These are phyloP conservation scores for Lepus townsendii DNA, from an alignment of 2,797 vertebrate genomes.

Conservation along the genomic window DNA sequence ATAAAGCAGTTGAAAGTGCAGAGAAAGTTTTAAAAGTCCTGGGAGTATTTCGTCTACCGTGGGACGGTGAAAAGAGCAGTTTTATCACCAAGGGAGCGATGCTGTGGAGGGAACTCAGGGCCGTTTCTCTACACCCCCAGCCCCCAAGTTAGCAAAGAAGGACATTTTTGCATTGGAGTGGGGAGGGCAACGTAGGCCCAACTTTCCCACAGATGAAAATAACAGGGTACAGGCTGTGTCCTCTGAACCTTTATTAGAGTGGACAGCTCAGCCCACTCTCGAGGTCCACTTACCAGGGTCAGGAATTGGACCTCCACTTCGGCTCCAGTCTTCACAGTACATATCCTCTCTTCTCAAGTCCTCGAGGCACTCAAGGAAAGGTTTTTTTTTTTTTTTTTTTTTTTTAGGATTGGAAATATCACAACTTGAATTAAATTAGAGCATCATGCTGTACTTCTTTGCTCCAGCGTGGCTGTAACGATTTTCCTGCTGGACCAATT, in stretches of 20 bases:
- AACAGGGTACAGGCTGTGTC: not conserved
- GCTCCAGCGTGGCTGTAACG: not conserved
- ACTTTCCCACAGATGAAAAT: constrained; percentile 53
- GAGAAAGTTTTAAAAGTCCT: not conserved
- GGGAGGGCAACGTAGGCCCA: not conserved
- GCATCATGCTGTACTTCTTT: not conserved
- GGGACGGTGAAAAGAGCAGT: constrained; percentile 22
- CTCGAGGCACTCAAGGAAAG: not conserved
- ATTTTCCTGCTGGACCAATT: not conserved
- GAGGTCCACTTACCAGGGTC: not conserved
- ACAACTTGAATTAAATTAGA: not conserved
- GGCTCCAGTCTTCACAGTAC: not conserved
- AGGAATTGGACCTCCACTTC: not conserved
- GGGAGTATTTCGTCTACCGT: constrained; percentile 11
- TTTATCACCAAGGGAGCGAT: not conserved
- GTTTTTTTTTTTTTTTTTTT: no score
- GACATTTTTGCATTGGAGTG: not conserved
- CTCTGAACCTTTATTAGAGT: not conserved
- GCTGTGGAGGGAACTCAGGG: not conserved
- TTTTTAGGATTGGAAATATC: not conserved
- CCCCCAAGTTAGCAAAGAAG: not conserved
- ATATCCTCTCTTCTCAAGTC: not conserved
- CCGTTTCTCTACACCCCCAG: not conserved
- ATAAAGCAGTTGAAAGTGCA: constrained; percentile 25
- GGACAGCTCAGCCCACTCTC: not conserved